Percentiles rank a stretch among this genome's conserved stretches.
phyloP scores from a whole-genome alignment of 2,113 vertebrate genomes.

The Hippocampus guttulatus region DNA sequence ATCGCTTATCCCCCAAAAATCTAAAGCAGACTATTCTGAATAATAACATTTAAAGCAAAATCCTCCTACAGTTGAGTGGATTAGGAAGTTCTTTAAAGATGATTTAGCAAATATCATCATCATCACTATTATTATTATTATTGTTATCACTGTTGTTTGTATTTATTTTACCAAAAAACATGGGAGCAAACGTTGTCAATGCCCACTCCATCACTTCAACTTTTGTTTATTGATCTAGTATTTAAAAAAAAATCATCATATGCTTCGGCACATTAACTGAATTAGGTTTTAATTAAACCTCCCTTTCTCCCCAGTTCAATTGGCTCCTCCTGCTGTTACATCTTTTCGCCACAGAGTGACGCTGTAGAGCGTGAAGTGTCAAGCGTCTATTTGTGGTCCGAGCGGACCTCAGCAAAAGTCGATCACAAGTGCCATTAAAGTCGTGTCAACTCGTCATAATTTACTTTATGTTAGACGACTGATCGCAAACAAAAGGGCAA shows the following conservation, averaged over 20 bases:
- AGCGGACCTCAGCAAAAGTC: conserved; percentile 48
- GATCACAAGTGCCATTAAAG: conserved; percentile 57
- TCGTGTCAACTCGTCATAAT: conserved; percentile 8
- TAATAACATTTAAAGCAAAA: too few species aligned
- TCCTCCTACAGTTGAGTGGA: too few species aligned
- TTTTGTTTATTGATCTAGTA: too few species aligned
- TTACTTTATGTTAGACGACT: conserved; percentile 34
- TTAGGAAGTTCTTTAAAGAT: too few species aligned
- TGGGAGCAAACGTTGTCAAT: too few species aligned
- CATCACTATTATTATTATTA: not conserved
- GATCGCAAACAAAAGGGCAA: conserved; percentile 49
- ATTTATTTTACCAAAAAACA: not conserved
- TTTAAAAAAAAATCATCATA: too few species aligned
- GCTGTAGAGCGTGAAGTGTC: conserved; percentile 62
- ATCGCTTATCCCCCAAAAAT: too few species aligned
- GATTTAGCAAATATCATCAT: too few species aligned
- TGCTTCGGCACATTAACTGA: too few species aligned
- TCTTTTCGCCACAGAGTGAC: conserved; percentile 59
- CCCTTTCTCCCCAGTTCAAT: not conserved
- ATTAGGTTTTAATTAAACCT: not conserved
- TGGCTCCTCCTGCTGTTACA: not conserved
- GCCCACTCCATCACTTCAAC: too few species aligned
- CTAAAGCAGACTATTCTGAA: too few species aligned
- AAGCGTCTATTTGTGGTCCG: conserved; percentile 34
- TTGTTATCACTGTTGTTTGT: not conserved